phyloP scores from a whole-genome alignment of 2,113 vertebrate species.

The Copsychus sechellarum region DNA sequence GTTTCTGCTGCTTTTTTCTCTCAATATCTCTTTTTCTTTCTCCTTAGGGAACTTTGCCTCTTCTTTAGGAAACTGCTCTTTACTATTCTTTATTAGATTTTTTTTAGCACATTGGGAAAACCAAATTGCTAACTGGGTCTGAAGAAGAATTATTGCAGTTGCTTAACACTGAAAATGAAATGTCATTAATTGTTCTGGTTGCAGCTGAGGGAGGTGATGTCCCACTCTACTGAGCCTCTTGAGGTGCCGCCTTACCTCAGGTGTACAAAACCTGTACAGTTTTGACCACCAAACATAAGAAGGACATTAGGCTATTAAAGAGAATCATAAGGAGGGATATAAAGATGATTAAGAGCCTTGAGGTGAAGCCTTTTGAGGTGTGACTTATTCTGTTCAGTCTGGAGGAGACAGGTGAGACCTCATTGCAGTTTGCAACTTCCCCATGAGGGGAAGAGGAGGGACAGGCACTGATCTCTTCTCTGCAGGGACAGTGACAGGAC shows the following conservation, averaged over 20 bases:
- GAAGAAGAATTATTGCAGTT: background rate
- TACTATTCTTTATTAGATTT: background rate
- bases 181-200: background rate
- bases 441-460: too few relatives aligned
- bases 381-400: background rate
- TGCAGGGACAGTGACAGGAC: background rate
- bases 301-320: background rate
- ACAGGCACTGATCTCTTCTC: too few relatives aligned
- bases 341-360: background rate
- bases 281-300: background rate
- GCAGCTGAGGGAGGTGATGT: too few relatives aligned
- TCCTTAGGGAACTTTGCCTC: background rate
- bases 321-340: too few relatives aligned
- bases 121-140: background rate
- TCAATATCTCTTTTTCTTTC: background rate
- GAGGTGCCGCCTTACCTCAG: background rate
- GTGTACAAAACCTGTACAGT: fast-evolving
- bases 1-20: background rate
- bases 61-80: background rate
- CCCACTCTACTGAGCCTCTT: too few relatives aligned
- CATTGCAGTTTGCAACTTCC: background rate
- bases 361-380: fast-evolving
- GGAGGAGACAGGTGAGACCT: background rate
- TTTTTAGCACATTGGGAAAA: background rate
- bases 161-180: background rate